A percentile compares a stretch with the other conserved stretches of the same genome.
Conservation (phyloP, 2,888 invertebrate genomes). For the Ceriagrion tenellum region DNA sequence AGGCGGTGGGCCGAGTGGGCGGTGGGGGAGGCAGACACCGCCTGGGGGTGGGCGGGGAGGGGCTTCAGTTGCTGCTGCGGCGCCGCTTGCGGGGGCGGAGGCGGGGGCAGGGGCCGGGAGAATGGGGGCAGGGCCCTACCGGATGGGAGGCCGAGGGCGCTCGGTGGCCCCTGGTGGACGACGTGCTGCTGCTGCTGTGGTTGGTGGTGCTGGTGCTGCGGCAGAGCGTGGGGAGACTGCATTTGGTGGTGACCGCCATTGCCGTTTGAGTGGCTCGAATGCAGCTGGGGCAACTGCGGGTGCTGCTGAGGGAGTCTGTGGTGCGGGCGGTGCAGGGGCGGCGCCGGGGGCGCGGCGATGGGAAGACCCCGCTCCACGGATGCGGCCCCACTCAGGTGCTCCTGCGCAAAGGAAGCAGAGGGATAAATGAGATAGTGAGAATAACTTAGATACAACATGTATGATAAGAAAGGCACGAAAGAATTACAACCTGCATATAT, state of each 20-base stretch:
- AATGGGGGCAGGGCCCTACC: not conserved
- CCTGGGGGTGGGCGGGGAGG: not conserved
- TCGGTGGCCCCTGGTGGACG: not conserved
- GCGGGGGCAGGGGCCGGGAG: conserved; percentile 30
- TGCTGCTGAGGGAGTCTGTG: not conserved
- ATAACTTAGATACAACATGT: too few relatives aligned
- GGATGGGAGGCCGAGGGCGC: not conserved
- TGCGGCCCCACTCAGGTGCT: conserved; percentile 47
- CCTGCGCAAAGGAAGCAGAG: conserved; percentile 26
- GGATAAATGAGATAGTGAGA: not conserved
- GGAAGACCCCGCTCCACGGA: conserved; percentile 55
- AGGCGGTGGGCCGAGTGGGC: not conserved
- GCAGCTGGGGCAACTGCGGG: not conserved
- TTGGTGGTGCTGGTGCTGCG: not conserved
- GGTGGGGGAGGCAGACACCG: not conserved
- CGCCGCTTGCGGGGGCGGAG: not conserved
- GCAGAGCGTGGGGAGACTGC: not conserved
- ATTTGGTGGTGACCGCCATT: not conserved
- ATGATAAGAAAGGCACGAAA: too few relatives aligned
- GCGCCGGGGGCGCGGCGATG: conserved; percentile 14
- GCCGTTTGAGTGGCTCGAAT: not conserved
- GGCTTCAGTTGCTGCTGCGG: not conserved
- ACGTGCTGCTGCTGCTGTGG: not conserved
- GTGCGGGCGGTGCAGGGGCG: conserved; percentile 7
- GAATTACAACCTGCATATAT: too few relatives aligned